phyloP scores from a whole-genome alignment of 2,888 invertebrate genomes.

The Microctonus aethiopoides region DNA sequence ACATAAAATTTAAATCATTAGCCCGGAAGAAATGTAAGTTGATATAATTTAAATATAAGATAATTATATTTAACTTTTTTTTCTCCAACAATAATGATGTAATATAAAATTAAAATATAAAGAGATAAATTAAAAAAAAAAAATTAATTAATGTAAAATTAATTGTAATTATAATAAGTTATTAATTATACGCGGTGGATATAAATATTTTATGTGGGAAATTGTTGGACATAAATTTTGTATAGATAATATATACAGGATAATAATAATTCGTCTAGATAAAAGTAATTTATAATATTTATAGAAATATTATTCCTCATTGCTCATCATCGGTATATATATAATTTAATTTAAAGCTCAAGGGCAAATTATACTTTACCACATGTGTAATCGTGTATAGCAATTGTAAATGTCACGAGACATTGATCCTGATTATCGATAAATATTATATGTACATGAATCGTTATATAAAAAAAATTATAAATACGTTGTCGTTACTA shows the following conservation, averaged over 20 bases:
- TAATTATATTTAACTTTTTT: not conserved
- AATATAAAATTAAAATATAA: no score
- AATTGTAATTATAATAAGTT: not conserved
- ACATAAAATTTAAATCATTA: no score
- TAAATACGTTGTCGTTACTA: constrained; percentile 15
- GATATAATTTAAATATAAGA: no score
- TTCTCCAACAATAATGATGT: no score
- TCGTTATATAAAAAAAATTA: not conserved
- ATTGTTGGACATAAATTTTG: not conserved
- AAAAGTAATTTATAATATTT: not conserved
- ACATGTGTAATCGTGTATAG: constrained; percentile 6
- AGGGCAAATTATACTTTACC: not conserved
- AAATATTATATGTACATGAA: not conserved
- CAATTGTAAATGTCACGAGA: constrained; percentile 18
- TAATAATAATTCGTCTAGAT: not conserved
- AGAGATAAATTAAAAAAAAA: no score
- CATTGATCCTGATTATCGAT: constrained; percentile 20
- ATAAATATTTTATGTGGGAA: not conserved
- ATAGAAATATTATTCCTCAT: not conserved
- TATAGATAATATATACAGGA: not conserved
- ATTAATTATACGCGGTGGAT: no score
- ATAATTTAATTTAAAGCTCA: not conserved
- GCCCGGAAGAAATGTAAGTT: no score
- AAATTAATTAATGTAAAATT: no score
- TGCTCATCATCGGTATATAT: not conserved